Percentiles rank a stretch among this genome's conserved stretches.
Evolutionary conservation across 2,113 vertebrate species (phyloP).

Genomic region (Vulpes ferrilata): DNA sequence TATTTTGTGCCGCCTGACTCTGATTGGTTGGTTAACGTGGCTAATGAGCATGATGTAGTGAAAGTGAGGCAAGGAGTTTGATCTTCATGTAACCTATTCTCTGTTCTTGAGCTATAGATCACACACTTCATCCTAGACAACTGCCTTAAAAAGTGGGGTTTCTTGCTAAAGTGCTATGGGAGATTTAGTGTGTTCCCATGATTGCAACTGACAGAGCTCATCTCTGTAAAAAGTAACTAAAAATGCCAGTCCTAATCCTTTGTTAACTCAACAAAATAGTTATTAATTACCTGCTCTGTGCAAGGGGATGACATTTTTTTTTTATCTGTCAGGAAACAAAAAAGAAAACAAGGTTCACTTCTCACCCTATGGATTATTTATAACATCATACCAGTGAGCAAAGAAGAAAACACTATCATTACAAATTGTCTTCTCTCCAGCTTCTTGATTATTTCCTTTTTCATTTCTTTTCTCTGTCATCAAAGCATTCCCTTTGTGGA

Average conservation of each 20-base stretch:
- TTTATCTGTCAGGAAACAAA: not conserved
- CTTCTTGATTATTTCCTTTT: not conserved
- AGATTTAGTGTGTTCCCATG: not conserved
- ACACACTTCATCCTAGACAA: not conserved
- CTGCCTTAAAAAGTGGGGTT: not conserved
- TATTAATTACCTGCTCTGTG: not conserved
- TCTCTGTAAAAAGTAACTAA: not conserved
- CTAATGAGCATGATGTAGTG: not conserved
- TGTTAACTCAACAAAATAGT: constrained; percentile 4
- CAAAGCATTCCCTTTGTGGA: not conserved
- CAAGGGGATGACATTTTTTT: not conserved
- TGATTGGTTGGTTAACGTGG: not conserved
- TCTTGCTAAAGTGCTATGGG: not conserved
- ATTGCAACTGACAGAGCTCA: not conserved
- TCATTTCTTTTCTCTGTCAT: not conserved
- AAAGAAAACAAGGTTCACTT: not conserved
- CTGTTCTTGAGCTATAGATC: not conserved
- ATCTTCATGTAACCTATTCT: not conserved
- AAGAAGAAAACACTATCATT: constrained; percentile 22
- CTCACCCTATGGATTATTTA: constrained; percentile 27
- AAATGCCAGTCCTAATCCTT: not conserved
- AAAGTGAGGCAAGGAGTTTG: not conserved
- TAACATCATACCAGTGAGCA: not conserved
- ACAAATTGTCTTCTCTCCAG: not conserved
- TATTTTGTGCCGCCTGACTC: not conserved